Percentiles rank a stretch among this genome's conserved stretches.
These are phyloP conservation scores for Alethe diademata DNA, from an alignment of 2,113 vertebrate species.

Conservation along the genomic window DNA sequence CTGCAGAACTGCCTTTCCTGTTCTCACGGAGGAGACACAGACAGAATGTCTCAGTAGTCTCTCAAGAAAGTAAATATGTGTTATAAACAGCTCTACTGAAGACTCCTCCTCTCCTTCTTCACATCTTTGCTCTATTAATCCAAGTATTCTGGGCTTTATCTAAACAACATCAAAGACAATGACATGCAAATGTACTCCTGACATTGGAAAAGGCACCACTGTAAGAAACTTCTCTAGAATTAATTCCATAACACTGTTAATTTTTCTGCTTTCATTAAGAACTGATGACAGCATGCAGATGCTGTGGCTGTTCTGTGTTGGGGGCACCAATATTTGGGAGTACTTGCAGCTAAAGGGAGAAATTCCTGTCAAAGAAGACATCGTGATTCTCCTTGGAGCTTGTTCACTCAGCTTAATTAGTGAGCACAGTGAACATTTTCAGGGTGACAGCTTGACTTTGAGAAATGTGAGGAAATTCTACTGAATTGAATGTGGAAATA, in stretches of 20 bases:
- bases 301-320: neutral
- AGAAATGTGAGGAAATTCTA: neutral
- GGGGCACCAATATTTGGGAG: neutral
- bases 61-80: neutral
- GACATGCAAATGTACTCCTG: neutral
- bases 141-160: neutral
- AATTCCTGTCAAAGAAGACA: neutral
- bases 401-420: neutral
- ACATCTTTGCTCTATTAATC: neutral
- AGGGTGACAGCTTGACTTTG: neutral
- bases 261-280: neutral
- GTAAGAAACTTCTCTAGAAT: neutral
- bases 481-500: neutral
- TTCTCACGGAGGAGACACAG: neutral
- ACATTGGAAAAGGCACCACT: neutral
- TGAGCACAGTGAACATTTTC: neutral
- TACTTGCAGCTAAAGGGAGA: neutral
- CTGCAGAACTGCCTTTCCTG: neutral
- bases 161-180: neutral
- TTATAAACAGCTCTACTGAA: neutral
- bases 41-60: neutral
- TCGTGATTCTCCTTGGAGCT: neutral
- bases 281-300: neutral
- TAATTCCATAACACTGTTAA: neutral
- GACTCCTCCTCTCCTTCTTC: neutral